Base-by-base conservation (phyloP, 2,888 invertebrate species). In the Cactoblastis cactorum region DNA sequence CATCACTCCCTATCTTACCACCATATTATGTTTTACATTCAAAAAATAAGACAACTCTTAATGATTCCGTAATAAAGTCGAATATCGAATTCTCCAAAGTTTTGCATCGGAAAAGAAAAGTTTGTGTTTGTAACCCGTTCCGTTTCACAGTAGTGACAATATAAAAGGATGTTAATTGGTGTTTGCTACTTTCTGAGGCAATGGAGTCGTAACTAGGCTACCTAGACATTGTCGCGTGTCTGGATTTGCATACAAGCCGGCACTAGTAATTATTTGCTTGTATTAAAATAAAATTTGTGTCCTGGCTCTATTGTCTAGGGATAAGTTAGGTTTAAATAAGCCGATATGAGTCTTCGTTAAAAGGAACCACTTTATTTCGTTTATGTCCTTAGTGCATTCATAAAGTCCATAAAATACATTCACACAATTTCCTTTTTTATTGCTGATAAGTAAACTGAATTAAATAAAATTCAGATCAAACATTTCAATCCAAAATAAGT, bases 111-210 rank as follows among this genome's bases (percentile, higher is more conserved):
- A 53, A 55, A 59, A 60, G 17, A 54, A 58, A 52, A 35, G 2
- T 61, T 57, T 52, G 52, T 32, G 28, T 19, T 35, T 11, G 17
- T 50, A 50, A 68, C 69, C 67, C 58, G 66, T 71, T 71, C 68
- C 66, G 67, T 65, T 58, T 57, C 61, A 62, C 63, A 67, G 67
- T 59, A 71, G 61, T 59, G 73, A 77, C 76, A 71, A 71, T 65
- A 75, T 74, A 77, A 77, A 80, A 74, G 71, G 71, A 74, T 81
- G 77, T 82, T 83, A 83, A 83, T 83, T 83, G 80, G 78, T 78
- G 74, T 80, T 75, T 68, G 69, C 74, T 75, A 72, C 71, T 71
- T 72, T 76, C 71, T 67, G 64, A 65, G 71, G 75, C 82, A 83
- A 85, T 83, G 83, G 83, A 83, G 79, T 77, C 73, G 77, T 80